Conservation (phyloP, 2,797 vertebrate genomes). For the Anguilla pacifica region DNA sequence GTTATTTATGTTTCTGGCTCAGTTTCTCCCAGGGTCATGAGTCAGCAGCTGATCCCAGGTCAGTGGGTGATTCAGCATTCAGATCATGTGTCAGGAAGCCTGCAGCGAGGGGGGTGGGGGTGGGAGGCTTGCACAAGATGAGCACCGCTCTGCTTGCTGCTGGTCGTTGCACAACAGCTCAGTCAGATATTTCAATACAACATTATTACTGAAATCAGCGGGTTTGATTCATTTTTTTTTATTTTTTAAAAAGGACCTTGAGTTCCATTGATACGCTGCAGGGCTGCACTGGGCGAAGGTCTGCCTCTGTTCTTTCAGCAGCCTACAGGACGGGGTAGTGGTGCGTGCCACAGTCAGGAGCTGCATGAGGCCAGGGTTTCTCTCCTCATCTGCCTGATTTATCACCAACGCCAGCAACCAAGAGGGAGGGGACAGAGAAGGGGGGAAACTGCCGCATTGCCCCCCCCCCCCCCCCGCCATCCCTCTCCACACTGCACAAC, state of each 20-base stretch:
- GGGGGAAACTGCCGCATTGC: background rate
- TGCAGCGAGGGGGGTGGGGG: background rate
- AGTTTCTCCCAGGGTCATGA: background rate
- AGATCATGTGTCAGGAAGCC: conserved; percentile 7
- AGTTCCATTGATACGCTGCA: background rate
- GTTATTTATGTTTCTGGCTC: background rate
- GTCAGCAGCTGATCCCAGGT: background rate
- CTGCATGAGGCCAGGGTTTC: background rate
- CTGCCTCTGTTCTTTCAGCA: background rate
- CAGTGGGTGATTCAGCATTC: background rate
- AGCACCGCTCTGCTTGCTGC: background rate
- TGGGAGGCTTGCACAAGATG: background rate
- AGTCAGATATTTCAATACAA: background rate
- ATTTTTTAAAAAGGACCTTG: background rate
- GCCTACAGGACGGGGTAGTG: background rate
- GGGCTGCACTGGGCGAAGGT: background rate
- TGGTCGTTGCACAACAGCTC: background rate
- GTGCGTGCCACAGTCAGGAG: background rate
- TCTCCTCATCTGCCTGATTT: background rate
- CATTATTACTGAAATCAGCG: background rate
- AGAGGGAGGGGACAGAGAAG: background rate
- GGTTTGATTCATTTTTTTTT: background rate
- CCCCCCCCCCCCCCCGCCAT: background rate
- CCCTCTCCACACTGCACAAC: background rate
- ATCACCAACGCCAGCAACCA: background rate